These are phyloP conservation scores for Acanthurus leucopareius DNA, from an alignment of 2,797 vertebrate species.

Conservation along the genomic window DNA sequence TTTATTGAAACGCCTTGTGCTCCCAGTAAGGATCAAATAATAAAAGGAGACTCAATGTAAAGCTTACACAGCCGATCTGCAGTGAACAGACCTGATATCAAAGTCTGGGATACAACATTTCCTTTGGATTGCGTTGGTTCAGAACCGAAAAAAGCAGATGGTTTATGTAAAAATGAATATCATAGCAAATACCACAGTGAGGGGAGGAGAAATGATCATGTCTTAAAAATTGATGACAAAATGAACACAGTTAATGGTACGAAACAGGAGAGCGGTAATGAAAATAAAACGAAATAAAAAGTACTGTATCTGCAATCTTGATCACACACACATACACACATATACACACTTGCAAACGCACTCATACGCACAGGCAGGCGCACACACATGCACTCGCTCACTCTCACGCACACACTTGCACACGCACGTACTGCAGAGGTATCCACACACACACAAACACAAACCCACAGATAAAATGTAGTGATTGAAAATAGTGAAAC, in stretches of 20 bases:
- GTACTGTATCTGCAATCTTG: slow-evolving; percentile 76
- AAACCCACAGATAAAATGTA: slow-evolving; percentile 84
- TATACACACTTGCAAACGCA: slow-evolving; percentile 56
- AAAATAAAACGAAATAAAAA: slow-evolving; percentile 82
- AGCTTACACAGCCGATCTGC: slow-evolving; percentile 74
- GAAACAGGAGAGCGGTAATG: slow-evolving; percentile 80
- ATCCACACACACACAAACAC: slow-evolving; percentile 71
- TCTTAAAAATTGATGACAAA: slow-evolving; percentile 80
- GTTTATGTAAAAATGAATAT: slow-evolving; percentile 83
- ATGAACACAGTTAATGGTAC: slow-evolving; percentile 75
- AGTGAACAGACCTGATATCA: slow-evolving; percentile 68
- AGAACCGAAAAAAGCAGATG: slow-evolving; percentile 80
- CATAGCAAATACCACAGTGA: slow-evolving; percentile 82
- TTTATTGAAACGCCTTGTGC: slow-evolving; percentile 80
- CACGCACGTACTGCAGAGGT: slow-evolving; percentile 55
- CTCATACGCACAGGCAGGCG: slow-evolving; percentile 50
- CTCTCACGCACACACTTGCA: slow-evolving; percentile 39
- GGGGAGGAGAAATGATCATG: slow-evolving; percentile 75
- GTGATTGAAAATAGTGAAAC: slow-evolving; percentile 83
- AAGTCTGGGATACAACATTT: slow-evolving; percentile 78
- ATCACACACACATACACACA: slow-evolving; percentile 64
- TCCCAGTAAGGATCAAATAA: slow-evolving; percentile 79
- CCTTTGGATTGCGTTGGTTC: slow-evolving; percentile 70
- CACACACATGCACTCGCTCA: slow-evolving; percentile 40
- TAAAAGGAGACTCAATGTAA: slow-evolving; percentile 81